Conservation (phyloP, 2,797 vertebrate genomes). For the Mus caroli region DNA sequence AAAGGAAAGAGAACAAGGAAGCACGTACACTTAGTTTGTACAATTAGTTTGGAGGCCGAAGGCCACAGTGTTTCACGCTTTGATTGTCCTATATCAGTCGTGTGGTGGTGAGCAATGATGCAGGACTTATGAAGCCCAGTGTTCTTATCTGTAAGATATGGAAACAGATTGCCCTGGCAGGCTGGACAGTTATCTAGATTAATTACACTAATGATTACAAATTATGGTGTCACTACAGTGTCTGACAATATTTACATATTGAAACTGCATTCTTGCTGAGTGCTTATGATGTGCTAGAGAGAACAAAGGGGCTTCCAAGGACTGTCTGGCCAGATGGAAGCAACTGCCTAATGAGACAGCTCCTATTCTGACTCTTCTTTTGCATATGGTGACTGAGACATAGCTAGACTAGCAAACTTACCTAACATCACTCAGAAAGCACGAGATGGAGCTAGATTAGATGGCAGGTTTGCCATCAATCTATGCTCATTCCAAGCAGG, state of each 20-base stretch:
- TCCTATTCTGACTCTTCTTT: background rate
- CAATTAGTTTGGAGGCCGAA: background rate
- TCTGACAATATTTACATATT: background rate
- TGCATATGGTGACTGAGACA: background rate
- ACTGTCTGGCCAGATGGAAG: background rate
- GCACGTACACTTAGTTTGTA: background rate
- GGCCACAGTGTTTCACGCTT: background rate
- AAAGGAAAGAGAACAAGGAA: background rate
- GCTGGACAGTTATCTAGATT: background rate
- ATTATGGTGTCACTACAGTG: background rate
- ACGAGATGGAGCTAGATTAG: background rate
- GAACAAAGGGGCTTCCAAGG: conserved; percentile 1
- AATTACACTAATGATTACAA: conserved; percentile 14
- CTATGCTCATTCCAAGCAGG: background rate
- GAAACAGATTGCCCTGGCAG: background rate
- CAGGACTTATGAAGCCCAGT: background rate
- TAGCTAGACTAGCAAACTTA: background rate
- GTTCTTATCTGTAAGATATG: background rate
- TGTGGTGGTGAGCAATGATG: background rate
- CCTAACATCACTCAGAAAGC: background rate
- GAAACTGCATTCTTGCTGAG: background rate
- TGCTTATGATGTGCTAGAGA: background rate
- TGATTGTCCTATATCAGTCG: background rate
- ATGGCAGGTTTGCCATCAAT: background rate
- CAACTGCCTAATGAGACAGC: background rate